These are phyloP conservation scores for Drosophila tani DNA, from an alignment of 1,140 invertebrate species.

Conservation along the genomic window DNA sequence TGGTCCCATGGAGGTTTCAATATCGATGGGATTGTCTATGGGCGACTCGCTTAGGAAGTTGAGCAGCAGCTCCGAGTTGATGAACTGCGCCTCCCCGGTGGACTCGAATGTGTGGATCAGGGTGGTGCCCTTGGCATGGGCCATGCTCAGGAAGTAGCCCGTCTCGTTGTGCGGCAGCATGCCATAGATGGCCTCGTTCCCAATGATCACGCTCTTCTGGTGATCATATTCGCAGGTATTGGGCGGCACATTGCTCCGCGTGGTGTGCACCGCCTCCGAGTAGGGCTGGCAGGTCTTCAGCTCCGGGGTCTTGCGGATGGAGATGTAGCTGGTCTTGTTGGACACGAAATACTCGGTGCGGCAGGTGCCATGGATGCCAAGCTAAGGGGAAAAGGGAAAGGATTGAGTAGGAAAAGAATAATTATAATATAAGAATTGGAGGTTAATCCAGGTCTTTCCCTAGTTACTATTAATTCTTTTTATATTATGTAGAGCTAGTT, in stretches of 20 bases:
- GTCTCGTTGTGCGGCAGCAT: conserved; percentile 77
- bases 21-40: conserved; percentile 77
- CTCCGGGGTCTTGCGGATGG: conserved; percentile 82
- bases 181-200: conserved; percentile 81
- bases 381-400: conserved; percentile 35
- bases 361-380: conserved; percentile 80
- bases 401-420: not conserved
- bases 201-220: conserved; percentile 83
- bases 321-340: conserved; percentile 81
- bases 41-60: conserved; percentile 75
- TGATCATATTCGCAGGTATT: conserved; percentile 83
- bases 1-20: conserved; percentile 71
- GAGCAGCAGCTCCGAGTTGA: conserved; percentile 78
- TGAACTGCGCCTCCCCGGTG: conserved; percentile 81
- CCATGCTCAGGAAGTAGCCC: conserved; percentile 78
- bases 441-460: too few species aligned
- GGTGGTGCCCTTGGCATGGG: conserved; percentile 80
- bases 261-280: conserved; percentile 76
- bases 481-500: too few species aligned
- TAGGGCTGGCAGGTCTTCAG: conserved; percentile 75
- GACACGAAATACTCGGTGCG: conserved; percentile 83
- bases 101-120: conserved; percentile 84
- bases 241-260: conserved; percentile 79
- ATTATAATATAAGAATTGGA: too few species aligned
- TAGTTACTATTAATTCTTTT: too few species aligned